Conservation (phyloP, 2,888 invertebrate species). For the Lingula anatina region DNA sequence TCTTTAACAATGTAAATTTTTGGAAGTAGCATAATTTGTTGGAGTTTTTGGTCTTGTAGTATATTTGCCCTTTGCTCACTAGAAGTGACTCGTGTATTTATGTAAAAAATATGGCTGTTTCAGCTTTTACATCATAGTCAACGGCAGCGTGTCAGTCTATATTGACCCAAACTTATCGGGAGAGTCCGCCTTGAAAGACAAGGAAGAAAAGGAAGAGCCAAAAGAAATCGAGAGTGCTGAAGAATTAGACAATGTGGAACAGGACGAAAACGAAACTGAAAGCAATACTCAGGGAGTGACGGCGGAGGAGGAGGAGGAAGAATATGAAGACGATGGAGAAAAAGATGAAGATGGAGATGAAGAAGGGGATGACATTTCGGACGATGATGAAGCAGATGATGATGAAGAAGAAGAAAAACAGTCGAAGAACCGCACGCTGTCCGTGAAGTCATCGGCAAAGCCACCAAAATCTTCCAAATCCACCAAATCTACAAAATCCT, state of each 20-base stretch:
- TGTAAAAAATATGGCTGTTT: not conserved
- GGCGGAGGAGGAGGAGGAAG: conserved; percentile 2
- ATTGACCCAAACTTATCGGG: not conserved
- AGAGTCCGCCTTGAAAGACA: not conserved
- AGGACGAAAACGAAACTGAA: not conserved
- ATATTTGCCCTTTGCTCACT: too few relatives aligned
- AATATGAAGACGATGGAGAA: conserved; percentile 1
- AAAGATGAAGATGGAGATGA: conserved; percentile 6
- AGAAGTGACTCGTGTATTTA: too few relatives aligned
- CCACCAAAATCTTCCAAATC: too few relatives aligned
- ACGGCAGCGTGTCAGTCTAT: not conserved
- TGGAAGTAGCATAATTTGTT: too few relatives aligned
- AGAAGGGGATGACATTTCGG: conserved; percentile 1
- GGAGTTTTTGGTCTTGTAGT: too few relatives aligned
- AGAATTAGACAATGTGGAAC: not conserved
- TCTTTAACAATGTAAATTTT: too few relatives aligned
- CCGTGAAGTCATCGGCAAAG: too few relatives aligned
- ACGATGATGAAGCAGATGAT: conserved; percentile 3
- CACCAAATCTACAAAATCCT: too few relatives aligned
- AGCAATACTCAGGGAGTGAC: not conserved
- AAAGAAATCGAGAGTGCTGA: not conserved
- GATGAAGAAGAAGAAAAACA: conserved; percentile 4
- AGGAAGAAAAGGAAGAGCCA: conserved; percentile 5
- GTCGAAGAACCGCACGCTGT: not conserved
- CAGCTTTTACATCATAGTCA: not conserved